Base-by-base conservation (phyloP, 2,113 vertebrate species). In the Dasyornis broadbenti region DNA sequence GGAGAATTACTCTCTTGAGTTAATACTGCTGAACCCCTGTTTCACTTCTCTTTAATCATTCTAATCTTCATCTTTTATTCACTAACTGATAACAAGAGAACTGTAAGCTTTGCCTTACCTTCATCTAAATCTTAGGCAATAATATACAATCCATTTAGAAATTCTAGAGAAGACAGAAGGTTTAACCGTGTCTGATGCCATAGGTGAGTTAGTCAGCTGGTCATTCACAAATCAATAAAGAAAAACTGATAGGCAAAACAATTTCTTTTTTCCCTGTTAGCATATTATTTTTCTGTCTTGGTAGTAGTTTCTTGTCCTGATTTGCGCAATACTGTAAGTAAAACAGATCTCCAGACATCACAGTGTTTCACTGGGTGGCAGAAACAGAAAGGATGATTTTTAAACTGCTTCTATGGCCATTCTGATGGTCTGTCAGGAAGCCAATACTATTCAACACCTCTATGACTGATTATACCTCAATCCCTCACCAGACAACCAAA, bases 61-160 rank as follows among this genome's bases (percentile, higher is more conserved):
- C 15, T 90, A 94, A 96, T 97, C 95, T 96, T 96, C 86, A 92
- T 94, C 87, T 96, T 96, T 96, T 96, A 94, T 95, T 96, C 61
- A 95, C 92, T 57, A 93, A 77, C 80, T 10, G 5, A n/a, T 92
- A 94, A 96, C 92, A 96, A 95, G 54, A 80, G 57, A 84, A 79
- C 50, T 52, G 40, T 33, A 93, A 78, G 57, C 37, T 92, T 63
- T 89, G 61, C 24, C 73, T 94, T 92, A 87, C 75, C 66, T 94
- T 96, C 35, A 15, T 72, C 50, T 82, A 73, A 87, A 84, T 77
- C 64, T 89, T 64, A 70, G 50, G 20, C 59, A 90, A 70, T 52
- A 33, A 35, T 86, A 59, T 14, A 26, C 42, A 82, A 91, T 66
- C 59, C 45, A 76, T 84, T 85, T 79, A 79, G 53, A 81, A 92